Evolutionary conservation across 1,140 invertebrate species (phyloP), one percentile per base, ranked within the genome.

Genomic region (Papilio polyxenes): DNA sequence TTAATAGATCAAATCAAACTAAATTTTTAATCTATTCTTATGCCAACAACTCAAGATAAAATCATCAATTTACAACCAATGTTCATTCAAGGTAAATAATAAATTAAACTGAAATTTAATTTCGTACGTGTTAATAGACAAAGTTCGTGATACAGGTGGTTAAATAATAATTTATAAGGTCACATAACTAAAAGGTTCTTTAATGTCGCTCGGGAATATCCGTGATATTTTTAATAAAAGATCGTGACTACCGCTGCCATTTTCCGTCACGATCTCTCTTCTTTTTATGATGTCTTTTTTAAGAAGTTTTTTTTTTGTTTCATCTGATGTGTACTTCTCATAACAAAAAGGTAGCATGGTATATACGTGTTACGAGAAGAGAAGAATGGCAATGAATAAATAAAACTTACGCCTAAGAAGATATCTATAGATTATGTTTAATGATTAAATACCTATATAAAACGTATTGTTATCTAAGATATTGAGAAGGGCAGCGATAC

Each of bases 231-330:
- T 75, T 75, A 37, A 59, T 59, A 77, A 77, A 6, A 6, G n/a
- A 37, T 77, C 75, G 51, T 77, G 75, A 77, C 51, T 53, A 13
- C 49, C 23, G 17, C 20, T 31, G 75, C 11, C 23, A 59, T 77
- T 59, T 77, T 77, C 23, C 75, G 48, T 56, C 75, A 77, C 75
- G 75, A 77, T 56, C 62, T 31, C 11, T 65, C 62, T 65, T 65
- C n/a, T 65, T 65, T 65, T 65, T 23, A 31, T 31, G 8, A 65
- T 65, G 23, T 65, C 62, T 65, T 65, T 75, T 59, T 77, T 17
- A 31, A 53, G 75, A 49, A 23, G 4, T 51, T 8, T 8, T 17
- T n/a, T n/a, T 77, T 31, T 23, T 51, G 48, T 76, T 49, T 23
- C 49, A 49, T 0, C 15, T 59, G 51, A 4, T 17, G 1, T 44